phyloP scores from a whole-genome alignment of 2,888 invertebrate species.

The Achlya flavicornis region DNA sequence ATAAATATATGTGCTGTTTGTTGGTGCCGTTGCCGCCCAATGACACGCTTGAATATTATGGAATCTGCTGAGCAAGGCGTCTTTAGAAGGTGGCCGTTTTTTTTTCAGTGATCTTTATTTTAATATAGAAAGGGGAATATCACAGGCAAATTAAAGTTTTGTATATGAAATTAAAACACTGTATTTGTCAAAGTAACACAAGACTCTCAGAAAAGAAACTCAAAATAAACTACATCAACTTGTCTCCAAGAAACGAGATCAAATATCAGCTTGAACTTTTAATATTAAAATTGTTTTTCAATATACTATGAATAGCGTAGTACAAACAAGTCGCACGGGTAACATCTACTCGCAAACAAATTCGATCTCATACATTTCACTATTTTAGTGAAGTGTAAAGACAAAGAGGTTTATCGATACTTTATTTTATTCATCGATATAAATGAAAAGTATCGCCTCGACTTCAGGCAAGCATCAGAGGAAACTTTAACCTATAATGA shows the following conservation, averaged over 20 bases:
- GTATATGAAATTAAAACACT: not conserved
- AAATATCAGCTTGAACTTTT: conserved; percentile 8
- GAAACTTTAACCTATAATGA: too few species aligned
- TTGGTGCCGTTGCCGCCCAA: too few species aligned
- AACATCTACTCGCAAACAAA: not conserved
- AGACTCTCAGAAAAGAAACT: not conserved
- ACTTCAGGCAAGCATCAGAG: too few species aligned
- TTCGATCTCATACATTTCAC: conserved; percentile 20
- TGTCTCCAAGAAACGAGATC: not conserved
- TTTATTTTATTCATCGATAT: not conserved
- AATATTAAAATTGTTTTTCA: conserved; percentile 12
- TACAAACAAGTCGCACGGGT: conserved; percentile 3
- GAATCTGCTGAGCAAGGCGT: too few species aligned
- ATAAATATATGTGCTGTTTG: too few species aligned
- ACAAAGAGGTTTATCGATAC: not conserved
- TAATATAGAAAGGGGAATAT: too few species aligned
- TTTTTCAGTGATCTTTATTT: too few species aligned
- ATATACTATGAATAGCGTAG: conserved; percentile 9
- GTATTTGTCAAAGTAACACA: not conserved
- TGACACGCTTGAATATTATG: too few species aligned
- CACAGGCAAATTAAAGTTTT: not conserved
- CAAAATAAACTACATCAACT: not conserved
- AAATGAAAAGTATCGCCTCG: too few species aligned
- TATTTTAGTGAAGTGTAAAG: not conserved
- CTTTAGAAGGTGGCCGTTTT: too few species aligned